Base-by-base conservation (phyloP, 2,113 vertebrate genomes). In the Gambusia holbrooki region DNA sequence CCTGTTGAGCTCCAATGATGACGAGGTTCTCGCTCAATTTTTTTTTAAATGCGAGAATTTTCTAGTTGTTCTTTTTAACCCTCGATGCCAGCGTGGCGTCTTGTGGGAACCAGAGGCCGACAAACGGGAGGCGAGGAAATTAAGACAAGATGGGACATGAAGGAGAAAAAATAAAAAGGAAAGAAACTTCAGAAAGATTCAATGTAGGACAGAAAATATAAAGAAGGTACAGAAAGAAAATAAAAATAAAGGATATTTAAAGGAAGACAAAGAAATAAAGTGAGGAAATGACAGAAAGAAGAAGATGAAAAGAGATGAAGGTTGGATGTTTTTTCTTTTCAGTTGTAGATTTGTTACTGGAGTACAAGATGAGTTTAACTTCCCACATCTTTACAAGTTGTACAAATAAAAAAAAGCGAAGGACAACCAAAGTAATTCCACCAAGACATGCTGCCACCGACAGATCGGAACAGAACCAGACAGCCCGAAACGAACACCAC, bases 401-500 rank as follows among this genome's bases (percentile, higher is more conserved):
- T 19, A 1, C 45, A 17, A 19, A 15, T 48, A 48, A 48, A 19
- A 19, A 2, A 62, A 15, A 7, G 33, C n/a, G 35, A 54, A 11
- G 1, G 6, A 84, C 48, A 64, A 67, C 30, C 30, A 42, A 62
- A 76, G 71, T 37, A 73, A 66, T 5, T 25, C 77, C 67, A 64
- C 22, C 25, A 66, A 82, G 71, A 68, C 88, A 83, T 84, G 84
- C 86, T 1, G 69, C 69, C 76, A 87, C 82, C 76, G 64, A 88
- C 77, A 66, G 75, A 92, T 76, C 10, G 86, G 75, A 80, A 76
- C 84, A 35, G 62, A 79, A 88, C 69, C 30, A 10, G 69, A 82
- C 78, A 11, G 73, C 69, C 62, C 5, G 12, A 76, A 62, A 84
- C 69, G 14, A 54, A 76, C 29, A 63, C 82, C 84, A 85, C 65